These are phyloP conservation scores for Percina caprodes DNA, from an alignment of 2,113 vertebrate genomes.

Conservation along the genomic window DNA sequence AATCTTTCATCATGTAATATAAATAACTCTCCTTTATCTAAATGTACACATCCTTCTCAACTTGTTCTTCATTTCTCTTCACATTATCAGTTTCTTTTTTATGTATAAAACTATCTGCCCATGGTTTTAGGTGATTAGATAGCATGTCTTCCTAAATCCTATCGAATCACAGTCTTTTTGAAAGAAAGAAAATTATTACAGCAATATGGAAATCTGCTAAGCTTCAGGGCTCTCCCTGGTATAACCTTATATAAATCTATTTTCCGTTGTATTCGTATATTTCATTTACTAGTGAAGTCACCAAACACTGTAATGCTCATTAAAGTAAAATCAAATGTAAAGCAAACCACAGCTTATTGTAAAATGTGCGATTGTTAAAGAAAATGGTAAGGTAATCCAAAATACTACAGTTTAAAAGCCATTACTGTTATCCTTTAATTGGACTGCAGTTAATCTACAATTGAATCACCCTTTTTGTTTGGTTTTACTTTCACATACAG, in stretches of 20 bases:
- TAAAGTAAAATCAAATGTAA: conserved; percentile 77
- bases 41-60: conserved; percentile 90
- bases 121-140: conserved; percentile 79
- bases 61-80: conserved; percentile 71
- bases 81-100: conserved; percentile 61
- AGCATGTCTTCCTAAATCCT: conserved; percentile 85
- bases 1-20: conserved; percentile 86
- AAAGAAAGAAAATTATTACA: conserved; percentile 85
- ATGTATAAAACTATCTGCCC: conserved; percentile 83
- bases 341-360: conserved; percentile 75
- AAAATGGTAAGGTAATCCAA: conserved; percentile 77
- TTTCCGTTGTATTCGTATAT: conserved; percentile 71
- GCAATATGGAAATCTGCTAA: conserved; percentile 85
- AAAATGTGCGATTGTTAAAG: conserved; percentile 79
- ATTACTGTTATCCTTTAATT: conserved; percentile 78
- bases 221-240: conserved; percentile 77
- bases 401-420: conserved; percentile 81
- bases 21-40: conserved; percentile 89
- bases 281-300: conserved; percentile 83
- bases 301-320: conserved; percentile 82
- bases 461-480: conserved; percentile 77
- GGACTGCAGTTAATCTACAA: conserved; percentile 82
- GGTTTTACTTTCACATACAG: conserved; percentile 78
- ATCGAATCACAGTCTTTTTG: conserved; percentile 91
- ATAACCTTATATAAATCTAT: conserved; percentile 82